Evolutionary conservation across 2,888 invertebrate species (phyloP).

Genomic region (Ariolimax columbianus): DNA sequence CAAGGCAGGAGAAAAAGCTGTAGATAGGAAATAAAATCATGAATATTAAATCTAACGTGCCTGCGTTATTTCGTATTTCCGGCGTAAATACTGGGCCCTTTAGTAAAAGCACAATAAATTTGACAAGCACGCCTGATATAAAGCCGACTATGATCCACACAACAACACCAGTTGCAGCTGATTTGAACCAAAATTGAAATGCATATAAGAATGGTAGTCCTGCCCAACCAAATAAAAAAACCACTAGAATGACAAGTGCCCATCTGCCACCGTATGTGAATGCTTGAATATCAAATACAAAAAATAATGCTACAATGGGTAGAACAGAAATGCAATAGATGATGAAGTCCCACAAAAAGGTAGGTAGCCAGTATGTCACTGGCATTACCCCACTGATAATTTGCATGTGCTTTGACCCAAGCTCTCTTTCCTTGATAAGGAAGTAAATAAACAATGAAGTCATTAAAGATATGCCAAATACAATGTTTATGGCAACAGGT

Average conservation of each 20-base stretch:
- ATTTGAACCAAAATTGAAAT: slow-evolving; percentile 84
- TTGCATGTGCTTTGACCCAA: slow-evolving; percentile 73
- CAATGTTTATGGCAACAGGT: no score
- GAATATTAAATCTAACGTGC: slow-evolving; percentile 77
- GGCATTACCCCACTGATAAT: slow-evolving; percentile 73
- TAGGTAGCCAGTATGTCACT: slow-evolving; percentile 84
- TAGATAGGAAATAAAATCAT: slow-evolving; percentile 86
- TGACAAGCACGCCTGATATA: slow-evolving; percentile 85
- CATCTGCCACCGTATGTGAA: slow-evolving; percentile 53
- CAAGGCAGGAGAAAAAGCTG: slow-evolving; percentile 81
- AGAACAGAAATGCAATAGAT: slow-evolving; percentile 83
- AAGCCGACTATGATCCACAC: slow-evolving; percentile 86
- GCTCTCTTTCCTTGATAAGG: no score
- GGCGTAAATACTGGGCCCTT: no score
- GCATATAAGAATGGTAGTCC: slow-evolving; percentile 87
- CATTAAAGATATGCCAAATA: no score
- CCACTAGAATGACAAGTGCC: slow-evolving; percentile 81
- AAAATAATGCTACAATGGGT: slow-evolving; percentile 83
- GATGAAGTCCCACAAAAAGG: slow-evolving; percentile 85
- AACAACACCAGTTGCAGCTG: slow-evolving; percentile 88
- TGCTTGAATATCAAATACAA: slow-evolving; percentile 83
- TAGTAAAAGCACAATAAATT: no score
- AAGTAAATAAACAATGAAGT: no score
- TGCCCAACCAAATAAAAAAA: slow-evolving; percentile 85
- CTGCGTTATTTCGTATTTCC: no score